Evolutionary conservation across 2,888 invertebrate species (phyloP), one percentile per base, ranked within the genome.

Genomic region (Conistra vaccinii): DNA sequence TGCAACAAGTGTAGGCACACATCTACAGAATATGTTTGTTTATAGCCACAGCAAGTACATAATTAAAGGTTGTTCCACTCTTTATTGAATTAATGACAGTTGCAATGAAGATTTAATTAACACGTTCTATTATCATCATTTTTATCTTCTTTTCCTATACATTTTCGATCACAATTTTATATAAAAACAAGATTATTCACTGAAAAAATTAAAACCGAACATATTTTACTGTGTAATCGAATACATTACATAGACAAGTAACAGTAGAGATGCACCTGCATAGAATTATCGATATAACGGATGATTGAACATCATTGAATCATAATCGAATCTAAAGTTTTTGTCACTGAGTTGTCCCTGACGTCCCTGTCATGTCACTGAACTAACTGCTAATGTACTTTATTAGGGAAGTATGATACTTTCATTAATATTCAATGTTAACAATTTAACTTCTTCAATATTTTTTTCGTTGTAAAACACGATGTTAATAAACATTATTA

Each of bases 1-100:
- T 93, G 95, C 92, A 93, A 92, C 93, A 93, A 93, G 93, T 92
- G 91, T 89, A 87, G 55, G 90, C 87, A 90, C 89, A 90, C 87
- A 89, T 88, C 84, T 90, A 91, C 90, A 93, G 92, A 92, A n/a
- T n/a, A n/a, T 93, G 93, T 93, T 92, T 92, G 92, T 91, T 90
- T 90, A 88, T 87, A 90, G 86, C 78, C 78, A 84, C 75, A 73
- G 61, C 67, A 68, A 83, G 87, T 80, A 80, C 79, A 77, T 84
- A 82, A 81, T 85, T 85, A 88, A 76, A 88, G 89, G 89, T 90
- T 87, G 85, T 89, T 87, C 80, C 85, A 80, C 82, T 80, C 85
- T 88, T 88, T 85, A 90, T 88, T 88, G 80, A 87, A 90, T 90
- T 90, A 90, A 81, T 63, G 75, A 80, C 80, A 81, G 65, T 45